phyloP scores from a whole-genome alignment of 2,797 vertebrate species.

The Clarias pachynema region DNA sequence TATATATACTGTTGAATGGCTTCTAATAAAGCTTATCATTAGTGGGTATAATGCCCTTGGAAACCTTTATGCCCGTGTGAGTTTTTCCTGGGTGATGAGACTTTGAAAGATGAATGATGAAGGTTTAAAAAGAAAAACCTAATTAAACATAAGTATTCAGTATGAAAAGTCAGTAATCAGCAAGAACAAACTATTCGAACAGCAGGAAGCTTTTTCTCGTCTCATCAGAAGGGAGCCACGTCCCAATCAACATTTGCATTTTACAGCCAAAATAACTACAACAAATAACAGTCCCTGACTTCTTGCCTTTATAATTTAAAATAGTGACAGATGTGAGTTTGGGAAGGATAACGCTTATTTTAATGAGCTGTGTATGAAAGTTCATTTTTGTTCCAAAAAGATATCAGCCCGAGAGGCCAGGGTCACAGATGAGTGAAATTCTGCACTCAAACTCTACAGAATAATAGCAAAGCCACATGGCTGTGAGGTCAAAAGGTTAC shows the following conservation, averaged over 20 bases:
- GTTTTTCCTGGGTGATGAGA: neutral
- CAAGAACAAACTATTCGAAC: conserved; percentile 12
- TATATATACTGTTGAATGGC: neutral
- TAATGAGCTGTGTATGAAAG: neutral
- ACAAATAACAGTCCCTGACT: neutral
- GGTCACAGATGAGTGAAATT: conserved; percentile 33
- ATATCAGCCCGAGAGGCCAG: neutral
- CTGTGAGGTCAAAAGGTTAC: neutral
- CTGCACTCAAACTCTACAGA: conserved; percentile 12
- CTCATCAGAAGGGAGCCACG: conserved; percentile 6
- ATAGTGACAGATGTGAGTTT: neutral
- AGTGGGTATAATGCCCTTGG: neutral
- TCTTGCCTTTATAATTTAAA: neutral
- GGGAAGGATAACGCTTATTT: neutral
- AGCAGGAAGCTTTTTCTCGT: conserved; percentile 5
- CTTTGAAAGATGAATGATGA: conserved; percentile 21
- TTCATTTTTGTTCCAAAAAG: neutral
- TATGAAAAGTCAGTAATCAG: conserved; percentile 23
- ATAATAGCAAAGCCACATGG: conserved; percentile 23
- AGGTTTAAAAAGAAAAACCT: neutral
- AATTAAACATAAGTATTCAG: neutral
- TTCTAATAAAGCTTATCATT: neutral
- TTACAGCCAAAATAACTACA: conserved; percentile 22
- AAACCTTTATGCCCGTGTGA: neutral
- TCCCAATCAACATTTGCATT: conserved; percentile 27